phyloP scores from a whole-genome alignment of 2,797 vertebrate species.

The Muscicapa comitata region DNA sequence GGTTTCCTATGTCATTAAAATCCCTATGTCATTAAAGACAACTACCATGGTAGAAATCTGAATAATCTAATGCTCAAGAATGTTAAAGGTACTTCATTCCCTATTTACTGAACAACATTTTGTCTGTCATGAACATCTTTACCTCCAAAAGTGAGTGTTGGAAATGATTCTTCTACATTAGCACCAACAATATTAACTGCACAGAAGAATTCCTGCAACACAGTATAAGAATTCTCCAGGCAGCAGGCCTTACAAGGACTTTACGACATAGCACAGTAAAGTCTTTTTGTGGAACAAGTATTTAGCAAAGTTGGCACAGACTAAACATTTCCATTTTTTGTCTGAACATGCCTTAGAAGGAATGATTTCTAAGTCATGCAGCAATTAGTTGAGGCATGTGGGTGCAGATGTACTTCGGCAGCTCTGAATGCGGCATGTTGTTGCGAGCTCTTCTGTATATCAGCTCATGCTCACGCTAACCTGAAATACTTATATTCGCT shows the following conservation, averaged over 20 bases:
- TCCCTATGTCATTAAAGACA: not conserved
- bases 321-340: constrained; percentile 47
- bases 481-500: not conserved
- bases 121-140: not conserved
- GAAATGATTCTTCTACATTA: not conserved
- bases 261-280: not conserved
- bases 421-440: constrained; percentile 5
- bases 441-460: not conserved
- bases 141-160: not conserved
- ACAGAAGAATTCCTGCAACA: constrained; percentile 1
- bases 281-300: not conserved
- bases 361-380: constrained; percentile 44
- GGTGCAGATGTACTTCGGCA: constrained; percentile 1
- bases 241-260: constrained; percentile 32
- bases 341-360: constrained; percentile 49
- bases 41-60: not conserved
- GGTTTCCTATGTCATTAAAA: not conserved
- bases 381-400: constrained; percentile 50
- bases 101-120: not conserved
- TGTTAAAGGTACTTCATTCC: not conserved
- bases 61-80: not conserved
- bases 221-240: not conserved
- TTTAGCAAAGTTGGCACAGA: constrained; percentile 48
- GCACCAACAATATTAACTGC: not conserved
- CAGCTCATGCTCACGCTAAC: not conserved